Evolutionary conservation across 1,140 invertebrate genomes (phyloP).

Genomic region (Laupala kohalensis): DNA sequence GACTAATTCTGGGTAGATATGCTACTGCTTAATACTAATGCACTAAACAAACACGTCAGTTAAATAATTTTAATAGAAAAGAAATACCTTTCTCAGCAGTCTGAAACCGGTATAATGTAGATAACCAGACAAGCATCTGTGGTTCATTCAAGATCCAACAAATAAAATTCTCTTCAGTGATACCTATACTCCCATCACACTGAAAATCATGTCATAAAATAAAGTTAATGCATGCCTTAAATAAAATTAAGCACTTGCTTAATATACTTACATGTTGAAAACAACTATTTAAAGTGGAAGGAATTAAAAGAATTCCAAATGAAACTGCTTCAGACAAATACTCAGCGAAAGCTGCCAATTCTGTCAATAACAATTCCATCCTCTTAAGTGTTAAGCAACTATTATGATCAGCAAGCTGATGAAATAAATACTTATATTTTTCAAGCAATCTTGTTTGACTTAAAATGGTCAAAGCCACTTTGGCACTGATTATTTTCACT

Average conservation of each 20-base stretch:
- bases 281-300: constrained; percentile 42
- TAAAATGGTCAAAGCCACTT: constrained; percentile 44
- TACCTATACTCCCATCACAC: constrained; percentile 34
- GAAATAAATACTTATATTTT: constrained; percentile 48
- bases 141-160: constrained; percentile 44
- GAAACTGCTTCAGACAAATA: constrained; percentile 40
- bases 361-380: constrained; percentile 37
- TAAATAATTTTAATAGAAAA: constrained; percentile 7
- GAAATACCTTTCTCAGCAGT: constrained; percentile 36
- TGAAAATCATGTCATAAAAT: constrained; percentile 18
- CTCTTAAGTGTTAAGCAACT: constrained; percentile 42
- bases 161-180: constrained; percentile 39
- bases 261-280: constrained; percentile 38
- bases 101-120: constrained; percentile 41
- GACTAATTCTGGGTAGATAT: too few relatives aligned
- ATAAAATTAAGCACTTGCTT: background rate
- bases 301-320: constrained; percentile 36
- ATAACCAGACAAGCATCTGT: constrained; percentile 42
- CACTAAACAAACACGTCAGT: too few relatives aligned
- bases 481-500: constrained; percentile 40
- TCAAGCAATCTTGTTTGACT: constrained; percentile 42
- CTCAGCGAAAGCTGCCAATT: constrained; percentile 36
- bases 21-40: too few relatives aligned
- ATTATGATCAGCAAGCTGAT: constrained; percentile 48
- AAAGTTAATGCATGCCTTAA: background rate